Percentiles rank a stretch among this genome's conserved stretches.
phyloP scores from a whole-genome alignment of 2,113 vertebrate genomes.

The Heloderma charlesbogerti region DNA sequence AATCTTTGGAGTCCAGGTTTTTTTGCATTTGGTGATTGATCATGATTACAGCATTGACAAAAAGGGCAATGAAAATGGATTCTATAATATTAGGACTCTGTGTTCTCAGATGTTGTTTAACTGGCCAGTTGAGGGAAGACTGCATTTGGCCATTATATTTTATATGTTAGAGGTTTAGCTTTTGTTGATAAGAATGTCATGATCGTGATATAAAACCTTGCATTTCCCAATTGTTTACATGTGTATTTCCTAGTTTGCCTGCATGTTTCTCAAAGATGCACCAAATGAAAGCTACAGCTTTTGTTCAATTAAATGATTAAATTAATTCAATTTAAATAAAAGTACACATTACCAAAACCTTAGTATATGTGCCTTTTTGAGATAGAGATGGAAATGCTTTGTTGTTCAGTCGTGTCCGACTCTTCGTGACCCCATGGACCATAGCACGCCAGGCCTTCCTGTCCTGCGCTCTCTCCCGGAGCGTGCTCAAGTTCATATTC shows the following conservation, averaged over 20 bases:
- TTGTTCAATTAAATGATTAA: not conserved
- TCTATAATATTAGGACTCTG: not conserved
- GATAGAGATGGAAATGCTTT: not conserved
- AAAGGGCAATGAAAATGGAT: not conserved
- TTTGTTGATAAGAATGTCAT: not conserved
- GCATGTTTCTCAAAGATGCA: not conserved
- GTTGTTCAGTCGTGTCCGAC: too few species aligned
- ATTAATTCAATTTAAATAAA: not conserved
- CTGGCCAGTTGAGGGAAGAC: not conserved
- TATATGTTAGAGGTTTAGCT: not conserved
- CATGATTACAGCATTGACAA: not conserved
- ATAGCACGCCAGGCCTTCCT: too few species aligned
- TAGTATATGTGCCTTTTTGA: not conserved
- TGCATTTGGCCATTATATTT: not conserved
- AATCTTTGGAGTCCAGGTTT: not conserved
- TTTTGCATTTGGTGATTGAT: not conserved
- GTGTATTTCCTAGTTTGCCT: not conserved
- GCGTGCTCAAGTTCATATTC: too few species aligned
- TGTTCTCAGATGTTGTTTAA: not conserved
- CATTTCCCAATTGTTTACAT: not conserved
- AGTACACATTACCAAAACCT: not conserved
- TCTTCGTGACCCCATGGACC: too few species aligned
- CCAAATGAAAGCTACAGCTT: not conserved
- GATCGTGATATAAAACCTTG: not conserved
- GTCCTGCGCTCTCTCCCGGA: too few species aligned